Conservation (phyloP, 1,140 invertebrate genomes). For the Listronotus oregonensis region DNA sequence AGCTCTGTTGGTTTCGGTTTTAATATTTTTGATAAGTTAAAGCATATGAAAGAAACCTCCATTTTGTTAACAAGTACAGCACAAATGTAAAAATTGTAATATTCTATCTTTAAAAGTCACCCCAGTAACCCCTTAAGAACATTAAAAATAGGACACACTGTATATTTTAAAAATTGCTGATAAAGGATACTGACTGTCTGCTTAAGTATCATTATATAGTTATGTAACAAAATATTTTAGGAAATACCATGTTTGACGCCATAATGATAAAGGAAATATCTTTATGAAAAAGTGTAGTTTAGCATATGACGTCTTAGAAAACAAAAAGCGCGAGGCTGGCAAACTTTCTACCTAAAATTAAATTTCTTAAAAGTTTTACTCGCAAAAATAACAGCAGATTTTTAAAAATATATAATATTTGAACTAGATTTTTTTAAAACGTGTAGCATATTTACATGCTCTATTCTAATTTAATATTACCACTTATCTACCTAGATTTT, state of each 20-base stretch:
- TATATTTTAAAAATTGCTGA: no score
- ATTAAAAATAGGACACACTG: no score
- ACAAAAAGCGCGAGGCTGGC: conserved; percentile 55
- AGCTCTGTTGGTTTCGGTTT: no score
- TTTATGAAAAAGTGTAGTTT: conserved; percentile 15
- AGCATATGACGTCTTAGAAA: conserved; percentile 38
- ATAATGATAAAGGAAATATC: conserved; percentile 29
- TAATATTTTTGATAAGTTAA: no score
- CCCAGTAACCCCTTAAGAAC: no score
- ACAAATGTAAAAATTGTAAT: no score
- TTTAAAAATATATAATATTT: background rate
- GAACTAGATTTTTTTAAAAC: background rate
- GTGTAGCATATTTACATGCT: conserved; percentile 28
- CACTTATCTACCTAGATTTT: conserved; percentile 21
- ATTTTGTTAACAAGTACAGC: no score
- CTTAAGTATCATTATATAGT: no score
- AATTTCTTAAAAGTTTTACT: background rate
- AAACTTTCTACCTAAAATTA: conserved; percentile 48
- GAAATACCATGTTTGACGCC: conserved; percentile 28
- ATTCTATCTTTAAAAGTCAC: no score
- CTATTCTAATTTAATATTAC: conserved; percentile 15
- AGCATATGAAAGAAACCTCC: no score
- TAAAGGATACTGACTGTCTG: no score
- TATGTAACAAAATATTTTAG: conserved; percentile 7
- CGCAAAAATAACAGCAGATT: conserved; percentile 7